These are phyloP conservation scores for Arrhamphus sclerolepis DNA, from an alignment of 2,797 vertebrate genomes.

Conservation along the genomic window DNA sequence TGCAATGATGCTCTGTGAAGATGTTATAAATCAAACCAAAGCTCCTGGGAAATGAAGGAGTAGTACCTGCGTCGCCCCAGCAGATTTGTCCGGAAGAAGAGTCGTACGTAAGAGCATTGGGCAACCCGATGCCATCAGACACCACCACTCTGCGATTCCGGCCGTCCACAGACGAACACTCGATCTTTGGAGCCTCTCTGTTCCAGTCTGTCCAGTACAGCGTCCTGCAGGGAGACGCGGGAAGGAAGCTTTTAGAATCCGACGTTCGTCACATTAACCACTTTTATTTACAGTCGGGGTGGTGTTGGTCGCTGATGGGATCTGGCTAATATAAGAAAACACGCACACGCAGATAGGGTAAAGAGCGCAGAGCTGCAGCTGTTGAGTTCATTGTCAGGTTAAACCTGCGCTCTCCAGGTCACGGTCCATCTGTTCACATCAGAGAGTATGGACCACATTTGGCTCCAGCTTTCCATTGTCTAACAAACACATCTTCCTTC, in stretches of 20 bases:
- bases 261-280: too few species aligned
- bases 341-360: too few species aligned
- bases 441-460: not conserved
- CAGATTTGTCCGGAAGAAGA: conserved; percentile 86
- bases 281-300: too few species aligned
- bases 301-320: too few species aligned
- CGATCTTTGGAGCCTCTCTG: conserved; percentile 96
- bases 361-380: conserved; percentile 24
- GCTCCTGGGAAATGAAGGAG: too few species aligned
- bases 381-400: conserved; percentile 68
- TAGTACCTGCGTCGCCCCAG: conserved; percentile 99
- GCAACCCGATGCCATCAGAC: conserved; percentile 89
- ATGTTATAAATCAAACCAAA: too few species aligned
- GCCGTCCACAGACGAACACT: conserved; percentile 87
- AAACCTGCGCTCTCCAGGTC: conserved; percentile 27
- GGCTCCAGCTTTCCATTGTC: not conserved
- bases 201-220: conserved; percentile 99
- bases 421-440: not conserved
- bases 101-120: conserved; percentile 93
- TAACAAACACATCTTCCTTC: not conserved
- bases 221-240: conserved; percentile 74
- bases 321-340: too few species aligned
- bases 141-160: conserved; percentile 85
- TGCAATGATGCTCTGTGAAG: too few species aligned
- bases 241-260: accelerated